These are phyloP conservation scores for Sympetrum striolatum DNA, from an alignment of 2,888 invertebrate genomes.

Conservation along the genomic window DNA sequence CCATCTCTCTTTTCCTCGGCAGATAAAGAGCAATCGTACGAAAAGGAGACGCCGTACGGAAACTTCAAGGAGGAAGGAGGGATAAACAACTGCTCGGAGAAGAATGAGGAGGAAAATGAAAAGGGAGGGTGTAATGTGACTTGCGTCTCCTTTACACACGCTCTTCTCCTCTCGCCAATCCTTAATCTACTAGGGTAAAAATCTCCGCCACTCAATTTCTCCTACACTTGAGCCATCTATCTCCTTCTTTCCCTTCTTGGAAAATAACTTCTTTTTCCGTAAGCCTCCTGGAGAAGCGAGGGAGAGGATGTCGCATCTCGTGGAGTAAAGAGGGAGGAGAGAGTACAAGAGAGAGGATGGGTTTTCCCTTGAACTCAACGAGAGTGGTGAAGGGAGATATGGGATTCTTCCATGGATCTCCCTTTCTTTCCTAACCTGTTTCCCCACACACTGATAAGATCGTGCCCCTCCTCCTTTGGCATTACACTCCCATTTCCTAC, in stretches of 20 bases:
- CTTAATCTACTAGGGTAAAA: too few relatives aligned
- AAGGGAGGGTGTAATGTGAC: neutral
- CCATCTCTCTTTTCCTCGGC: neutral
- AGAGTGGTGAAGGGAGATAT: conserved; percentile 20
- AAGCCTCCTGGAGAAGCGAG: neutral
- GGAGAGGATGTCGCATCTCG: neutral
- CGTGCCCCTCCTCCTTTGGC: neutral
- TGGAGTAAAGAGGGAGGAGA: neutral
- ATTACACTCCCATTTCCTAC: neutral
- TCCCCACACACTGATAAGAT: neutral
- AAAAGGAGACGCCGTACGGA: too few relatives aligned
- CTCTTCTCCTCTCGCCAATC: too few relatives aligned
- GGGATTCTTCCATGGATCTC: neutral
- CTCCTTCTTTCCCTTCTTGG: neutral
- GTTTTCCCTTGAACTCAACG: neutral
- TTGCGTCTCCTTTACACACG: neutral
- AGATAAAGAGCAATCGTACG: too few relatives aligned
- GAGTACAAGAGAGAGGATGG: neutral
- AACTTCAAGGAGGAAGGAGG: too few relatives aligned
- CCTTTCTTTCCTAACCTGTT: neutral
- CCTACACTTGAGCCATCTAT: too few relatives aligned
- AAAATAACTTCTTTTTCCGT: neutral
- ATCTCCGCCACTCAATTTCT: too few relatives aligned
- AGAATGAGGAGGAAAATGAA: neutral
- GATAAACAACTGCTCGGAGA: neutral